Conservation (phyloP, 2,888 invertebrate genomes). For the Sinopyrophorus schimmeli region DNA sequence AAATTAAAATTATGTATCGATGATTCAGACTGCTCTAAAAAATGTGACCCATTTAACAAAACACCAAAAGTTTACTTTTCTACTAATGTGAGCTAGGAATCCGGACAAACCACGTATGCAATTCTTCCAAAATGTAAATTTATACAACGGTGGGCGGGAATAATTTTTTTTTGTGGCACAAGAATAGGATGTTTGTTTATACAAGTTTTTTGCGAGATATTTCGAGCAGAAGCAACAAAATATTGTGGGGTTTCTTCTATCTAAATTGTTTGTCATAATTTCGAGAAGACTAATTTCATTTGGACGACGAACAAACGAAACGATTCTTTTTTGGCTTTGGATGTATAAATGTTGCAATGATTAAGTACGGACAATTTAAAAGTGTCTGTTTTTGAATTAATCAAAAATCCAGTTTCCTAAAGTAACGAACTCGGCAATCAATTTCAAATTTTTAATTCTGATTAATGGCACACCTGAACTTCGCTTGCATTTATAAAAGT, state of each 20-base stretch:
- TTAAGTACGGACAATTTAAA: slow-evolving; percentile 1
- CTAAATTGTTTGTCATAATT: background rate
- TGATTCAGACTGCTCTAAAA: too few relatives aligned
- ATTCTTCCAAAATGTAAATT: too few relatives aligned
- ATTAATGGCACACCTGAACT: slow-evolving; percentile 9
- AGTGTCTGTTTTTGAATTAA: slow-evolving; percentile 3
- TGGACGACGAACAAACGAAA: slow-evolving; percentile 8
- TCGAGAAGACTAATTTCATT: slow-evolving; percentile 8
- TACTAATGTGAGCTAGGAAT: too few relatives aligned
- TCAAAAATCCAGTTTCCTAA: background rate
- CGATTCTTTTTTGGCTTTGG: background rate
- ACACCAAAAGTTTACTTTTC: too few relatives aligned
- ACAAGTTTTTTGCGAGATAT: background rate
- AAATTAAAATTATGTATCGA: too few relatives aligned
- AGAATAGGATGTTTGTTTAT: background rate
- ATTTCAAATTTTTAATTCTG: slow-evolving; percentile 12
- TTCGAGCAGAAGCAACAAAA: too few relatives aligned
- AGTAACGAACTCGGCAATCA: background rate
- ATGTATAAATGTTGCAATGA: too few relatives aligned
- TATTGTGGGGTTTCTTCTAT: background rate
- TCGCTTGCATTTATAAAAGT: too few relatives aligned
- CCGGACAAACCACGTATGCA: too few relatives aligned
- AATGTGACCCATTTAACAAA: too few relatives aligned
- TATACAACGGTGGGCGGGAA: too few relatives aligned
- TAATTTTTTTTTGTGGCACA: background rate